A percentile compares a stretch with the other conserved stretches of the same genome.
These are phyloP conservation scores for Hozukius guyotensis DNA, from an alignment of 2,797 vertebrate genomes.

Conservation along the genomic window DNA sequence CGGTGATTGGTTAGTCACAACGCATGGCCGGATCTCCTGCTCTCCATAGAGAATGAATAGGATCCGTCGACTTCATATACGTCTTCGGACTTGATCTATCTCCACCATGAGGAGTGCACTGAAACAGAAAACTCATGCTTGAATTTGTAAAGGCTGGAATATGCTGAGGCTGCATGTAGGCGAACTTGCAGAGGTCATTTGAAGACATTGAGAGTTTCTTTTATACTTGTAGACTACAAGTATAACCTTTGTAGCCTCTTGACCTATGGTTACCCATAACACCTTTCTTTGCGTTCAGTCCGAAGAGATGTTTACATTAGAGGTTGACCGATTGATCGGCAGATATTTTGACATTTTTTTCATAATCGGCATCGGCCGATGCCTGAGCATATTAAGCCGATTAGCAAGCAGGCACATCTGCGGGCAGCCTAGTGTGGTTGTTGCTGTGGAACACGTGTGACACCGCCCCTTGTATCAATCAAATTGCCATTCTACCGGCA, in stretches of 20 bases:
- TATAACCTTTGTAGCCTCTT: background rate
- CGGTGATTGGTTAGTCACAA: no score
- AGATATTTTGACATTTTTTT: rapidly evolving
- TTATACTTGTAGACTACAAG: background rate
- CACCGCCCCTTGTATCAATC: no score
- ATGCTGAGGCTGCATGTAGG: background rate
- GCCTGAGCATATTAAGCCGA: no score
- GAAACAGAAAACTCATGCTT: background rate
- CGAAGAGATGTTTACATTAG: background rate
- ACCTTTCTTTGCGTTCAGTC: background rate
- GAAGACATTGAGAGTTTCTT: background rate
- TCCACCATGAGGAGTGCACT: background rate
- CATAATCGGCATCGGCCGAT: no score
- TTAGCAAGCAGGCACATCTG: no score
- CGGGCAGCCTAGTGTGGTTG: rapidly evolving
- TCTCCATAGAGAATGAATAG: no score
- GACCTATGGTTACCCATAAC: background rate
- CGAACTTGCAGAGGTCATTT: background rate
- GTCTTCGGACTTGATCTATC: no score
- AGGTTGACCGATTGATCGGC: no score
- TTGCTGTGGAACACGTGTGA: no score
- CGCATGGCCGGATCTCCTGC: no score
- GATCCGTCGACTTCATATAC: no score
- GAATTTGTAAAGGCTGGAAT: background rate
- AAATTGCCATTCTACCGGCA: no score